Conservation (phyloP, 1,140 invertebrate genomes). For the Bombus soroeensis region DNA sequence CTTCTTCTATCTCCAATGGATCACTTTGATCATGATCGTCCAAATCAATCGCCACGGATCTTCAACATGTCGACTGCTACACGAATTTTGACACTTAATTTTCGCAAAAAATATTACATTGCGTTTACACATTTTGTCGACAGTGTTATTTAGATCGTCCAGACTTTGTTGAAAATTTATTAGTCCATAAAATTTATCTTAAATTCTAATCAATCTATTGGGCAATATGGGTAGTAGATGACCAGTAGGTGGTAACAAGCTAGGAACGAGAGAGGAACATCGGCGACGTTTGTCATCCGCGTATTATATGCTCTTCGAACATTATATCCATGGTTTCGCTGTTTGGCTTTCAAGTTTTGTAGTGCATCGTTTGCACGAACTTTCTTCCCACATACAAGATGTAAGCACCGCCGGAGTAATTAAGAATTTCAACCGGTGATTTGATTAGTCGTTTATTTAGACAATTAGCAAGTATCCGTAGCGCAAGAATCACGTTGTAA, state of each 20-base stretch:
- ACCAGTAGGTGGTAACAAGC: too few relatives aligned
- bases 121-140: accelerated
- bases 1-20: slow-evolving; percentile 34
- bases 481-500: background rate
- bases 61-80: too few relatives aligned
- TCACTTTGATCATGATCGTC: background rate
- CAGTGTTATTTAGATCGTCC: accelerated
- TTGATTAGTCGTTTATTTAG: slow-evolving; percentile 10
- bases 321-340: background rate
- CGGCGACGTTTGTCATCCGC: too few relatives aligned
- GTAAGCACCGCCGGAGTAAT: background rate
- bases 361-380: background rate
- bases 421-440: background rate
- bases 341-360: background rate
- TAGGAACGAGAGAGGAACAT: background rate
- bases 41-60: too few relatives aligned
- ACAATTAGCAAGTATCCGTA: background rate
- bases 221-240: too few relatives aligned
- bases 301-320: background rate
- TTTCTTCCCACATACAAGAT: slow-evolving; percentile 1
- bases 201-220: too few relatives aligned
- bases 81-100: too few relatives aligned
- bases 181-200: too few relatives aligned
- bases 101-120: too few relatives aligned
- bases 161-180: too few relatives aligned